Conservation (phyloP, 2,888 invertebrate species). For the Drosophila eohydei region DNA sequence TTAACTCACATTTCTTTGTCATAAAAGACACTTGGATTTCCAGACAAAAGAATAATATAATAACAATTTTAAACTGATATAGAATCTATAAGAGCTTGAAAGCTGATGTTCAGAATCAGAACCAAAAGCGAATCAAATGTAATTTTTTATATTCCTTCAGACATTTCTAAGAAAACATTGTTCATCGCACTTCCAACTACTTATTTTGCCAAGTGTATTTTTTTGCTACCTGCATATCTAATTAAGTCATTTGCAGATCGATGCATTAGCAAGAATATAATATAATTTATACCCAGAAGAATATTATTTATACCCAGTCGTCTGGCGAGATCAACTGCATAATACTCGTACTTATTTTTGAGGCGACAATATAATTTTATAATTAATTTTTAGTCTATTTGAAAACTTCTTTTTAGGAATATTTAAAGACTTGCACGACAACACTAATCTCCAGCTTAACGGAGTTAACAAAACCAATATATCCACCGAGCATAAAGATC, state of each 20-base stretch:
- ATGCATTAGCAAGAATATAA: conserved; percentile 1
- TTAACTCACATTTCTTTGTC: conserved; percentile 13
- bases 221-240: not conserved
- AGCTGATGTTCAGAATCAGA: not conserved
- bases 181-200: not conserved
- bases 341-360: too few relatives aligned
- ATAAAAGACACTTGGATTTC: conserved; percentile 4
- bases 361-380: too few relatives aligned
- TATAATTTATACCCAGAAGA: too few relatives aligned
- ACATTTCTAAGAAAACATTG: not conserved
- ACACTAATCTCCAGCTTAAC: too few relatives aligned
- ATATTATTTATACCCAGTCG: too few relatives aligned
- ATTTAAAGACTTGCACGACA: too few relatives aligned
- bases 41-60: not conserved
- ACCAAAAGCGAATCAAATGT: not conserved
- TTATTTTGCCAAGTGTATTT: not conserved
- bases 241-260: not conserved
- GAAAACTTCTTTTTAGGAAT: too few relatives aligned
- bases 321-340: too few relatives aligned
- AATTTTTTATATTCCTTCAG: not conserved
- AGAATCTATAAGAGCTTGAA: not conserved
- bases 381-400: too few relatives aligned
- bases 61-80: not conserved
- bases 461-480: too few relatives aligned
- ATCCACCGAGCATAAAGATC: too few relatives aligned